Evolutionary conservation across 2,113 vertebrate genomes (phyloP).

Genomic region (Notothenia rossii): DNA sequence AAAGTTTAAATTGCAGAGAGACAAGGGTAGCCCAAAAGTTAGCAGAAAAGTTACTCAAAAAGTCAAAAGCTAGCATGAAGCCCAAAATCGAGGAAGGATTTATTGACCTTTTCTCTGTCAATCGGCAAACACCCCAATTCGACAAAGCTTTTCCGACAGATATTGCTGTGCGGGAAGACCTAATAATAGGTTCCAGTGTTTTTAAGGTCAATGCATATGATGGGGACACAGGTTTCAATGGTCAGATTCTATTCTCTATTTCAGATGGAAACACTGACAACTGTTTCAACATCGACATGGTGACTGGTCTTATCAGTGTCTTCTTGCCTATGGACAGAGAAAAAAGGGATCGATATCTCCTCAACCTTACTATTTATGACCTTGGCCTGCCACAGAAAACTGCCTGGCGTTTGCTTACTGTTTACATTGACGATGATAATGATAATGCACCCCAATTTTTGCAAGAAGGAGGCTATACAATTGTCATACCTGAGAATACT

Average conservation of each 20-base stretch:
- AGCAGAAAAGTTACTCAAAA: slow-evolving; percentile 95
- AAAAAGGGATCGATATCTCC: slow-evolving; percentile 91
- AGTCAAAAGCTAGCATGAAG: slow-evolving; percentile 91
- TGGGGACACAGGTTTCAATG: slow-evolving; percentile 95
- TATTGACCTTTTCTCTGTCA: slow-evolving; percentile 94
- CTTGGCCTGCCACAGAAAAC: slow-evolving; percentile 93
- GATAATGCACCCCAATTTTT: slow-evolving; percentile 94
- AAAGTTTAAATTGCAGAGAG: slow-evolving; percentile 93
- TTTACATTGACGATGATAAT: slow-evolving; percentile 93
- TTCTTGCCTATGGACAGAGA: slow-evolving; percentile 95
- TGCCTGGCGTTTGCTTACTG: slow-evolving; percentile 90
- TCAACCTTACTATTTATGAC: slow-evolving; percentile 96
- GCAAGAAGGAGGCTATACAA: slow-evolving; percentile 88
- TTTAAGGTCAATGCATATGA: slow-evolving; percentile 92
- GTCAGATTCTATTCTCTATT: slow-evolving; percentile 92
- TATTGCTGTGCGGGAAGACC: slow-evolving; percentile 90
- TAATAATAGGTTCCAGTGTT: slow-evolving; percentile 88
- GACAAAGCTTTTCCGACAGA: slow-evolving; percentile 93
- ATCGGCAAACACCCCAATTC: slow-evolving; percentile 94
- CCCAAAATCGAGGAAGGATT: slow-evolving; percentile 93
- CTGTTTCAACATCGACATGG: slow-evolving; percentile 92
- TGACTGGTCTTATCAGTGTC: slow-evolving; percentile 90
- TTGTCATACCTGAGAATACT: slow-evolving; percentile 93
- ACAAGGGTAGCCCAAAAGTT: slow-evolving; percentile 94
- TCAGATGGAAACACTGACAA: slow-evolving; percentile 92